Evolutionary conservation across 2,797 vertebrate genomes (phyloP), one percentile per base, ranked within the genome.

Genomic region (Lagothrix lagotricha): DNA sequence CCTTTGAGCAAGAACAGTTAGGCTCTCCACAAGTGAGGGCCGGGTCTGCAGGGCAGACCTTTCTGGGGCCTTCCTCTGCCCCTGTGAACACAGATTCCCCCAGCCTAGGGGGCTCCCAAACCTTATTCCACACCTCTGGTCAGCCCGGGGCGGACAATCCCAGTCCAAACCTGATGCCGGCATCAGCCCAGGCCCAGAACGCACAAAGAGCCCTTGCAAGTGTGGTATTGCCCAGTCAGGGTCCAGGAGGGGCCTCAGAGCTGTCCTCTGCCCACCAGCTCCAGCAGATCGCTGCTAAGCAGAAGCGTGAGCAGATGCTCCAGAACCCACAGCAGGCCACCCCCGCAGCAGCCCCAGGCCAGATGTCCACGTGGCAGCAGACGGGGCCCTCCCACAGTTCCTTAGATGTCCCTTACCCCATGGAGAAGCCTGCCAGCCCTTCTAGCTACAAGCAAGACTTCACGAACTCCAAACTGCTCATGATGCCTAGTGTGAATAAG

Each of bases 201-300:
- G 94, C 98, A 73, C 98, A 99, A 50, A 98, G 99, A 92, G 98
- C 99, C 97, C 99, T 99, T 4, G 97, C 99, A 57, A 98, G 96
- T 95, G 99, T 99, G 73, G 98, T 99, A 52, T 98, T 99, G 93
- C 96, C 99, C 2, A 99, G 98, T 30, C 99, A 99, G 93, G 98
- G 98, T 48, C 92, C 98, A 36, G 99, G 98, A 94, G 96, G 96
- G 97, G 97, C 99, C 97, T 99, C 99, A 98, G 99, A 99, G 98
- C 99, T 99, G 98, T 99, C 99, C 57, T 99, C 99, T 0, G 99
- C 99, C 20, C 99, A 99, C 98, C 99, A 99, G 96, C 99, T 99
- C 33, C 99, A 99, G 97, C 99, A 99, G 98, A 99, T 99, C 39
- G 99, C 99, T 2, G 99, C 99, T 36, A 99, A 99, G 98, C 99